Evolutionary conservation across 2,888 invertebrate genomes (phyloP), one percentile per base, ranked within the genome.

Genomic region (Meiosimyza platycephala): DNA sequence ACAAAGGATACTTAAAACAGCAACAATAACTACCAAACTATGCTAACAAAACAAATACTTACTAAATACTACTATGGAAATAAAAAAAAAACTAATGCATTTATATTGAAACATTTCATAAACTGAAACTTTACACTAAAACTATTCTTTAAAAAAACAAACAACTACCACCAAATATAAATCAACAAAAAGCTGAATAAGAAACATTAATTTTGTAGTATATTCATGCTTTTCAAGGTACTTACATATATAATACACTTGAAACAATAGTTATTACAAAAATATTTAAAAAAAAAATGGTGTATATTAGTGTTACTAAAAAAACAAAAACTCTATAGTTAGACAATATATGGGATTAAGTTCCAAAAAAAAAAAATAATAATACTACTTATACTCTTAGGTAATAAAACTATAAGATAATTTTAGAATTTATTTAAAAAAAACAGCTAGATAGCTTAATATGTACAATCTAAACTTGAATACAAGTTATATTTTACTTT

Each of bases 331-430:
- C 71, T 78, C 78, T 82, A 70, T 78, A 84, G 83, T 81, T 84
- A 84, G 83, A 84, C 84, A 84, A 84, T 84, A 84, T 82, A 70
- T 74, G 83, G 82, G 80, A 81, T 79, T 72, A 78, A 75, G 79
- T 81, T 81, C 82, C 80, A 2, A 78, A 71, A 75, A 72, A 68
- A 72, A 62, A 71, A 73, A 64, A 80, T 73, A 64, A 80, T 73
- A 80, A 76, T 76, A 75, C 79, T 79, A 80, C 78, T 57, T 68
- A 57, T 57, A 68, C 50, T 12, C 57, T 57, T 50, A 47, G 6
- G 63, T 7, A 60, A 28, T 33, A 28, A 40, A 40, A 40, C 9
- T 40, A 40, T 40, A 40, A 40, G 40, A 40, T 40, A 40, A 40
- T 40, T 6, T 9, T 40, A 40, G 40, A 9, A 40, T 40, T 40